A percentile compares a stretch with the other conserved stretches of the same genome.
Evolutionary conservation across 30 jellyfish, hydroid and myxozoan genomes (phyloP).

Genomic region (Aurelia coerulea): DNA sequence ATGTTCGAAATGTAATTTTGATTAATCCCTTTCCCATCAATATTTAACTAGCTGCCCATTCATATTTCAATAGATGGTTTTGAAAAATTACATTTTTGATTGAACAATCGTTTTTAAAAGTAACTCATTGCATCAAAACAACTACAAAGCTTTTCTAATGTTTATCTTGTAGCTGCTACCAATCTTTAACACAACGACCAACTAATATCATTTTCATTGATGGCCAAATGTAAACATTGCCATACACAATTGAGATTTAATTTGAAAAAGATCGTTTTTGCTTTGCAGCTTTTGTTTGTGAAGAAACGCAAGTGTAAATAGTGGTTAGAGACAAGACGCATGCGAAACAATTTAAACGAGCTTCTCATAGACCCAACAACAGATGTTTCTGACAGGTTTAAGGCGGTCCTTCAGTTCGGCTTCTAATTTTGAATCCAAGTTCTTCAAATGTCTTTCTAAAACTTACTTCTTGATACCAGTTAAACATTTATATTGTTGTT

Average conservation of each 20-base stretch:
- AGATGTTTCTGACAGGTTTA: no score
- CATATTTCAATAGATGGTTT: conserved; percentile 12
- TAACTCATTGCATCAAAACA: no score
- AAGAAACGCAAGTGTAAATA: no score
- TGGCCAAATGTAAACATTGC: conserved; percentile 22
- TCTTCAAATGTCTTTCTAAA: no score
- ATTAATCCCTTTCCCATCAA: conserved; percentile 14
- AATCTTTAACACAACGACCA: neutral
- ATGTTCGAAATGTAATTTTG: conserved; percentile 27
- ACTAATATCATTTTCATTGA: conserved; percentile 8
- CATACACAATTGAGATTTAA: conserved; percentile 7
- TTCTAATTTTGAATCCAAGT: no score
- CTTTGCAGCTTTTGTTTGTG: neutral
- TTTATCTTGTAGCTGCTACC: no score
- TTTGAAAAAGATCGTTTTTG: conserved; percentile 29
- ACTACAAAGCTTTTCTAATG: no score
- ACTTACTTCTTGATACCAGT: no score
- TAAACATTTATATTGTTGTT: no score
- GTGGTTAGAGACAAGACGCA: neutral
- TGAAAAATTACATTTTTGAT: neutral
- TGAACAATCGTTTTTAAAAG: no score
- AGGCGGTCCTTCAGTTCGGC: no score
- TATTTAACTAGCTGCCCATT: conserved; percentile 24
- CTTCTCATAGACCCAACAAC: no score
- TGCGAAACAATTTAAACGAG: conserved; percentile 18